Evolutionary conservation across 1,140 invertebrate genomes (phyloP).

Genomic region (Drosophila busckii): DNA sequence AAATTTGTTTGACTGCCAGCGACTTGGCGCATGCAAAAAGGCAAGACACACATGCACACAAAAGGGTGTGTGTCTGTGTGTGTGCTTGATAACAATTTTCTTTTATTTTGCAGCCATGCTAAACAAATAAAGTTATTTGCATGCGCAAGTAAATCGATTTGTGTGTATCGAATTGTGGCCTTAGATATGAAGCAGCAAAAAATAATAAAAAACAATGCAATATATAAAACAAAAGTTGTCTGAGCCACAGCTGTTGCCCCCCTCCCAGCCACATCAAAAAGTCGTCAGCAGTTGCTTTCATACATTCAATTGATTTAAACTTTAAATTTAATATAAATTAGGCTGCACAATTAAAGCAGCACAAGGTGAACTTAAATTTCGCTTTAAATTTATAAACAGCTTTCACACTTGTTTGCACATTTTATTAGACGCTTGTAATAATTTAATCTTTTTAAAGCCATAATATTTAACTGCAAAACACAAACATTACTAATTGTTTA

Average conservation of each 20-base stretch:
- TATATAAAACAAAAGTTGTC: slow-evolving; percentile 27
- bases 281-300: slow-evolving; percentile 2
- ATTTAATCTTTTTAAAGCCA: no score
- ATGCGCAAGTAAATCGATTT: slow-evolving; percentile 76
- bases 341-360: no score
- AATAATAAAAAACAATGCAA: slow-evolving; percentile 33
- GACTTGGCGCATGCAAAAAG: slow-evolving; percentile 6
- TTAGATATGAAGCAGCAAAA: no score
- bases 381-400: no score
- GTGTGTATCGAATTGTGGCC: slow-evolving; percentile 68
- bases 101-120: slow-evolving; percentile 16
- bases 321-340: no score
- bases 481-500: no score
- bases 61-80: no score
- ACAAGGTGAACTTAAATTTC: no score
- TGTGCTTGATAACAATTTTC: slow-evolving; percentile 58
- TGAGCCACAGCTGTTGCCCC: slow-evolving; percentile 49
- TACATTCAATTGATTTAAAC: neutral
- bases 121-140: slow-evolving; percentile 74
- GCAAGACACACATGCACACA: slow-evolving; percentile 28
- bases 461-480: no score
- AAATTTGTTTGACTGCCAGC: slow-evolving; percentile 63
- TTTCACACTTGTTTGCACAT: no score
- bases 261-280: no score
- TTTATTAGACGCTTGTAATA: no score